phyloP scores from a whole-genome alignment of 1,140 invertebrate species.

The Medauroidea extradentata region DNA sequence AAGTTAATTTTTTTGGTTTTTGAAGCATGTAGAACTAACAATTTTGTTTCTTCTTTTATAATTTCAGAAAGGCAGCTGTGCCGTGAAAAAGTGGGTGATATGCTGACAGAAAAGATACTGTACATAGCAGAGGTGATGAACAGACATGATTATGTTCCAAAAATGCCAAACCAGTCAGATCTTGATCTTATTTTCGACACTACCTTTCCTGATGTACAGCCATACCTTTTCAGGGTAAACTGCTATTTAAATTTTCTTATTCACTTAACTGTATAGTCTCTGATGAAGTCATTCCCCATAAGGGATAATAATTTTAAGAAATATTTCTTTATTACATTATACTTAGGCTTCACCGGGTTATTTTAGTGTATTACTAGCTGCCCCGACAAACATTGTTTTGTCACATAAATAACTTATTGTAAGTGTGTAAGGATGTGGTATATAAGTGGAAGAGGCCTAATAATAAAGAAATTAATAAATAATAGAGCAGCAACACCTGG shows the following conservation, averaged over 20 bases:
- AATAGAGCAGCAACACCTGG: no score
- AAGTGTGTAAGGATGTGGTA: no score
- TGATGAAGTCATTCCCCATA: background rate
- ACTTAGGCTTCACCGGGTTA: background rate
- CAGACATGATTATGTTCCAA: slow-evolving; percentile 89
- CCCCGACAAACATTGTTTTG: no score
- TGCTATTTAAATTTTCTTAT: background rate
- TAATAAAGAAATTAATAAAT: no score
- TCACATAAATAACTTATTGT: no score
- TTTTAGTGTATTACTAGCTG: no score
- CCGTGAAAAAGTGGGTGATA: slow-evolving; percentile 85
- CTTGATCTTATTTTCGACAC: slow-evolving; percentile 94
- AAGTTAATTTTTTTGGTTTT: no score
- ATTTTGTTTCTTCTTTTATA: slow-evolving; percentile 15
- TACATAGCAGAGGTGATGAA: slow-evolving; percentile 95
- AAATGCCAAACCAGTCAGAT: slow-evolving; percentile 89
- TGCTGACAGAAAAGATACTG: slow-evolving; percentile 87
- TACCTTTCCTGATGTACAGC: slow-evolving; percentile 85
- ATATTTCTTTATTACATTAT: background rate
- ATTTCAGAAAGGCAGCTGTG: slow-evolving; percentile 73
- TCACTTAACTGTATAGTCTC: background rate
- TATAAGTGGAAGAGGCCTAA: no score
- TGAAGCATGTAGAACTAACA: no score
- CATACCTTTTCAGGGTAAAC: slow-evolving; percentile 83
- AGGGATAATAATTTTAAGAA: background rate